Base-by-base conservation (phyloP, 2,113 vertebrate genomes). In the Syrmaticus mikado region DNA sequence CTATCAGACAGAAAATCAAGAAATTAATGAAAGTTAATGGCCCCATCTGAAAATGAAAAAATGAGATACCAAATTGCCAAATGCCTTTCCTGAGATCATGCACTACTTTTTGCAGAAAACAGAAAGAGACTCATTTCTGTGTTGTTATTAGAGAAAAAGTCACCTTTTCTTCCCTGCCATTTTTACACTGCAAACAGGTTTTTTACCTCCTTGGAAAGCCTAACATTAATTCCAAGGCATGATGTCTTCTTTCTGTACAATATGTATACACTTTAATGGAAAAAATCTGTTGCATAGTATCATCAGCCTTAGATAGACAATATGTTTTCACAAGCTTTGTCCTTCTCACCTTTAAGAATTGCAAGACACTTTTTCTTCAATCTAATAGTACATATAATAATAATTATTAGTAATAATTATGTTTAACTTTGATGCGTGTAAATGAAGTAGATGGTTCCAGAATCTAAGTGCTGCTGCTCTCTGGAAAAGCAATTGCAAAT, bases 1-100 rank as follows among this genome's bases (percentile, higher is more conserved):
- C 41, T 53, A 41, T 75, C 57, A 85, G 75, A 66, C 25, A n/a
- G 40, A 80, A 94, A 94, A 57, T 65, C 34, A 87, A 58, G 22
- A 89, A 92, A 90, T 60, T 48, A 77, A 74, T 71, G 34, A 62
- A 85, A 94, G 82, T 96, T 97, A 75, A 97, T 97, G 50, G 94
- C 97, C 40, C 97, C 96, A 43, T 85, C 83, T 87, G 36, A 87
- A 95, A 89, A 89, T 8, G 21, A 96, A 93, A 98, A 98, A 98
- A 98, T 98, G 6, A 72, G 53, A 62, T 32, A 40, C 3, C 97
- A 36, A 92, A 96, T 58, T 55, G 16, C 11, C 32, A 79, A 83
- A 57, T 73, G 27, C 80, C 60, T 84, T 87, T 36, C 18, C 62
- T n/a, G 8, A 95, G 70, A 78, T 65, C 66, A 68, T 50, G 43